A percentile compares a stretch with the other conserved stretches of the same genome.
Evolutionary conservation across 2,113 vertebrate genomes (phyloP).

Genomic region (Pachycephala philippinensis): DNA sequence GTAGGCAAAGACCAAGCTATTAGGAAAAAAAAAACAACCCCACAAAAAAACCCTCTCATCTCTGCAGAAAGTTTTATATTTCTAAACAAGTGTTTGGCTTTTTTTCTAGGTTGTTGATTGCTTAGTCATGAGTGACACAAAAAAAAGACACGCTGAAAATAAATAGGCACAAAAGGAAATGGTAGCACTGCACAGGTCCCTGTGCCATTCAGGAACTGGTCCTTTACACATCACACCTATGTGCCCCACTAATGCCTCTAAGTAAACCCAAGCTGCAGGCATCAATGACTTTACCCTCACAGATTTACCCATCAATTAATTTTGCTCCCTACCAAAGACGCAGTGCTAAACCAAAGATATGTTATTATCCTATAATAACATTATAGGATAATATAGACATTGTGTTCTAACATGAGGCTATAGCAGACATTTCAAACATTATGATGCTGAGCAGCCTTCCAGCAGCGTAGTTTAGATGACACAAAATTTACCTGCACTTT

Average conservation of each 20-base stretch:
- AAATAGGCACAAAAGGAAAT: background rate
- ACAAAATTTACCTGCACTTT: background rate
- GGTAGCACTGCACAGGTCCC: background rate
- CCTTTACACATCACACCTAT: background rate
- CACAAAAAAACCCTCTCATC: background rate
- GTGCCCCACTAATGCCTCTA: background rate
- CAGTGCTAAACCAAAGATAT: background rate
- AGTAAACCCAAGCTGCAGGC: background rate
- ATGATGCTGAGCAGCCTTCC: background rate
- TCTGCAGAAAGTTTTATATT: background rate
- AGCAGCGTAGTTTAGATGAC: background rate
- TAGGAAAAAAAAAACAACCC: background rate
- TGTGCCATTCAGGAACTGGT: background rate
- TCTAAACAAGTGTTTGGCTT: background rate
- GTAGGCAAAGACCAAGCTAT: background rate
- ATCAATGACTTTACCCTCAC: background rate
- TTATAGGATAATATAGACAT: too few relatives aligned
- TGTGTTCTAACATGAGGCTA: background rate
- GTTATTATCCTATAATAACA: background rate
- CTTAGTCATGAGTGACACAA: background rate
- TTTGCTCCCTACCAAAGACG: background rate
- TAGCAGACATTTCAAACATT: background rate
- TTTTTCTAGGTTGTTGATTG: background rate
- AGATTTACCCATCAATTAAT: background rate
- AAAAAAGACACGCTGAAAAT: background rate